Evolutionary conservation across 1,140 invertebrate species (phyloP), one percentile per base, ranked within the genome.

Genomic region (Muscidifurax raptorellus): DNA sequence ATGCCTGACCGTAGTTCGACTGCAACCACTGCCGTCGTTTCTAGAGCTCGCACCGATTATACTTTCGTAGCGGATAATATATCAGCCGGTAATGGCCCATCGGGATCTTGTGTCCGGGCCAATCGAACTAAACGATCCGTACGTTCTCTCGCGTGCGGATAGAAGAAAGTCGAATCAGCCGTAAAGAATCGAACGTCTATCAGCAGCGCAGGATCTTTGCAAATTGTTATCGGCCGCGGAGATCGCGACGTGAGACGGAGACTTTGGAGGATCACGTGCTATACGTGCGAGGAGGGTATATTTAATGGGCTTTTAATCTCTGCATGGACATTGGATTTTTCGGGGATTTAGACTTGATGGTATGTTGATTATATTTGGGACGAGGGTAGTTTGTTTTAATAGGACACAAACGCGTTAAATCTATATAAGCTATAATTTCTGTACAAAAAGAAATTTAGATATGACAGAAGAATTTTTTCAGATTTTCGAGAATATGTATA

Each of bases 1-100:
- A 80, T 5, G 6, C n/a, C 52, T 59, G 22, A 59, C 40, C 75
- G 74, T 69, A 67, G 81, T 15, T 2, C 64, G 30, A 30, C 77
- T 80, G 10, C 32, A 27, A 40, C 66, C 36, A 22, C 25, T 71
- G 22, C 59, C 66, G 0, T 6, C 36, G 52, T 74, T 82, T 74
- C 84, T 90, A 88, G 5, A 22, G 52, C 86, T 88, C 86, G 85
- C 86, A 66, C 72, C 90, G 90, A 92, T 92, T 92, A 92, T 91
- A 91, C 89, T 90, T 91, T 91, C 89, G 88, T 87, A 84, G 88
- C 89, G 88, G 90, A 90, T 91, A 91, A 92, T 91, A 91, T 90
- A 92, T 92, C 90, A 90, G 87, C 86, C 85, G 86, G 88, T 92
- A 92, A 92, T 91, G 89, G 90, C 86, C 87, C 88, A 85, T 87